These are phyloP conservation scores for Lophotis ruficrista DNA, from an alignment of 2,113 vertebrate species.

Conservation along the genomic window DNA sequence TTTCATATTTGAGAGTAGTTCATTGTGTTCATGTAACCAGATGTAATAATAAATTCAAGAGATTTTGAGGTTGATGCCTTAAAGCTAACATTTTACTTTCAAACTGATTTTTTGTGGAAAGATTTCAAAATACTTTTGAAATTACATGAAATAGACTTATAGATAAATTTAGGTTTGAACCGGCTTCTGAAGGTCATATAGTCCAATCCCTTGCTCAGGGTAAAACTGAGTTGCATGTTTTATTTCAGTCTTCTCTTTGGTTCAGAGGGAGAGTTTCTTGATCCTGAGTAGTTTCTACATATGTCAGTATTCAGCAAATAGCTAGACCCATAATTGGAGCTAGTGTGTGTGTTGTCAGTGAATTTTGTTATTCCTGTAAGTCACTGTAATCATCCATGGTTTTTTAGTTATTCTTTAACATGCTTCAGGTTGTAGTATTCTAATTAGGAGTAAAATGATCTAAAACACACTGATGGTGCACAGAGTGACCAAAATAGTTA, in stretches of 20 bases:
- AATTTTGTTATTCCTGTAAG: neutral
- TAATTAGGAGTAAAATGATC: neutral
- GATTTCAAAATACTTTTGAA: neutral
- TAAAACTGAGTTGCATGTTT: neutral
- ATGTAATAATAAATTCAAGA: neutral
- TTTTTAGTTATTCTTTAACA: neutral
- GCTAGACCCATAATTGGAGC: neutral
- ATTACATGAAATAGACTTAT: neutral
- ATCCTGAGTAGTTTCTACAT: neutral
- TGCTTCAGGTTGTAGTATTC: neutral
- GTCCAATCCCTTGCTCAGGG: neutral
- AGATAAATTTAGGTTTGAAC: neutral
- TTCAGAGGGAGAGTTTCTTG: neutral
- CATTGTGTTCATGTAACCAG: neutral
- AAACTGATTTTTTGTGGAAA: neutral
- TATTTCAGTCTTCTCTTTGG: neutral
- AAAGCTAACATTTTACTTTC: neutral
- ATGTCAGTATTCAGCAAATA: neutral
- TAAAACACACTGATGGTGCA: neutral
- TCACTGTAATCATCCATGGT: neutral
- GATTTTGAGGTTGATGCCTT: neutral
- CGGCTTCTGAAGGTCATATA: neutral
- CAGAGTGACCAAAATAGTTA: neutral
- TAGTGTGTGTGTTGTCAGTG: neutral
- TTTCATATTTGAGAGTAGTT: neutral